Base-by-base conservation (phyloP, 2,888 invertebrate species). In the Heteromyza rotundicornis region DNA sequence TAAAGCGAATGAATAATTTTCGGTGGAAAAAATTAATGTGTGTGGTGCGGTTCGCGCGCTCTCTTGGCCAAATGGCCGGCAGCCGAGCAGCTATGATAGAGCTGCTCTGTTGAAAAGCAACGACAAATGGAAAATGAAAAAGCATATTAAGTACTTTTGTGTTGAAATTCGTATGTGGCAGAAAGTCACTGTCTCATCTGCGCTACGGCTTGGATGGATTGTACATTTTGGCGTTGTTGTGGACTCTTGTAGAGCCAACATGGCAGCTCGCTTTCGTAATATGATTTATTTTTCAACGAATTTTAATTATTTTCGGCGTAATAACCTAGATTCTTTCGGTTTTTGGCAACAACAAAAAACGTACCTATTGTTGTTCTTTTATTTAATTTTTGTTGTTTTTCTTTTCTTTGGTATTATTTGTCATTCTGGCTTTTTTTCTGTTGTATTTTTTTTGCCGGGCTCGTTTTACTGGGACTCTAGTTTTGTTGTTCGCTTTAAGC, bases 301-400 rank as follows among this genome's bases (percentile, higher is more conserved):
- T 69, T 73, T 73, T 69, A 72, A 75, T 75, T 76, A 71, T 74
- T 74, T 75, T 72, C 75, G 74, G 68, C 76, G 75, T 73, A 75
- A 76, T 76, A 76, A 75, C 75, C 75, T 76, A 75, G 72, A 74
- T 75, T 76, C 71, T 72, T 72, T 73, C 72, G n/a, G n/a, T 70
- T 71, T 59, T 24, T 32, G 40, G 55, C 53, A 55, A 51, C 53
- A 53, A 27, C n/a, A 53, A 61, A 24, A 52, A 52, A 56, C 51
- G 58, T n/a, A 62, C 23, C 40, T 59, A 60, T 40, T 52, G 51
- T 22, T 49, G 7, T 20, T 51, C 5, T 56, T 58, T n/a, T 35
- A 19, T 1, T 51, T 60, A 32, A 19, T n/a, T 40, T 17, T 52
- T 35, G 23, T 58, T 16, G 47, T 57, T 0, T 2, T 51, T 63